Evolutionary conservation across 2,113 vertebrate species (phyloP), one percentile per base, ranked within the genome.

Genomic region (Calyptommatus sinebrachiatus): DNA sequence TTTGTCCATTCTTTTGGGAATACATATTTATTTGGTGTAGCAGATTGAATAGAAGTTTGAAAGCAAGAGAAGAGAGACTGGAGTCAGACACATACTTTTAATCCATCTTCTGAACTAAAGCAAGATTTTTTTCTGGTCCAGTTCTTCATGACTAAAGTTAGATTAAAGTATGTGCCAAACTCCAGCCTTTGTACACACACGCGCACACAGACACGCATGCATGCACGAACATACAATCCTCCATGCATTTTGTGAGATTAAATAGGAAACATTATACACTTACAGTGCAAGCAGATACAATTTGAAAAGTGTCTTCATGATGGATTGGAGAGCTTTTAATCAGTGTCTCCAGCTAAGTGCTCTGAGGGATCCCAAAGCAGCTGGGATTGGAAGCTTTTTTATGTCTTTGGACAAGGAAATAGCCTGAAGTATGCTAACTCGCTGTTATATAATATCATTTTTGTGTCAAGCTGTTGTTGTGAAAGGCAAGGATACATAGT

Each of bases 261-360:
- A 89, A 77, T 79, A 65, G 26, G 29, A 75, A 66, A 53, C 48
- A 79, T 85, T 31, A 18, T 35, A 62, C 77, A 61, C 68, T 76
- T 77, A 82, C n/a, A 74, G 26, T 11, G 82, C 31, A 83, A 65
- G 73, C 78, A 88, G 82, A 81, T 16, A 65, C 73, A 76, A 53
- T 69, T 78, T 80, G 67, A 80, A 84, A 88, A 86, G 66, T 76
- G 24, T 74, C 46, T 72, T 77, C 65, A 16, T 86, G 76, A 85
- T 72, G 61, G 65, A 46, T 75, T 83, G 69, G 41, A 69, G 70
- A 78, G 53, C 41, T 84, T 87, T 86, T 83, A 50, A 79, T 85
- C 73, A 84, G 50, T 67, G 69, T 24, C 50, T 85, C 65, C 28
- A 26, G 26, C 78, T 82, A 83, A 69, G 65, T 74, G 65, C 73